Conservation (phyloP, 2,113 vertebrate species). For the Nycticorax nycticorax region DNA sequence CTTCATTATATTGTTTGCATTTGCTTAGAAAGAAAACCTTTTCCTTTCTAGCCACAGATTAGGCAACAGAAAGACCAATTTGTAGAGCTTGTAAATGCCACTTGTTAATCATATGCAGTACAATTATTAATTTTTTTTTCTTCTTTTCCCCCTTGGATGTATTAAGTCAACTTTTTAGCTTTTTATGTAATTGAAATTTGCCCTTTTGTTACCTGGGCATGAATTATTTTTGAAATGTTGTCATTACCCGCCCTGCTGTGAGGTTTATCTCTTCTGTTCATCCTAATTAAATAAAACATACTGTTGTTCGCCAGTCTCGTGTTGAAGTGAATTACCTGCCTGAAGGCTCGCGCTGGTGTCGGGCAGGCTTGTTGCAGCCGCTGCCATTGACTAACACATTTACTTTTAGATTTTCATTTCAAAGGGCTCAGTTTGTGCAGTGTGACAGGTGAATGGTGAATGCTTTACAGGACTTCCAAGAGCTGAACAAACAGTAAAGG, state of each 20-base stretch:
- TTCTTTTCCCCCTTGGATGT: background rate
- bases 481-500: constrained; percentile 62
- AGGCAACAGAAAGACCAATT: constrained; percentile 50
- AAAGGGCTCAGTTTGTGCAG: constrained; percentile 56
- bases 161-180: constrained; percentile 55
- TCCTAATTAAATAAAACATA: constrained; percentile 80
- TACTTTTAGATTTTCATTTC: constrained; percentile 64
- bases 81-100: constrained; percentile 53
- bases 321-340: constrained; percentile 71
- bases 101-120: constrained; percentile 30
- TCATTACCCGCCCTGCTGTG: constrained; percentile 71
- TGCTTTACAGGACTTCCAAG: constrained; percentile 59
- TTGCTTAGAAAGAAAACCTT: constrained; percentile 1
- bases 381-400: constrained; percentile 10
- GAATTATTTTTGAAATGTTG: constrained; percentile 75
- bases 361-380: constrained; percentile 1
- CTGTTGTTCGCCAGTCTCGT: constrained; percentile 60
- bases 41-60: background rate
- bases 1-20: background rate
- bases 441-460: constrained; percentile 56
- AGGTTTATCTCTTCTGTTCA: constrained; percentile 78
- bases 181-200: constrained; percentile 76
- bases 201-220: constrained; percentile 74
- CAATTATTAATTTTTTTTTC: background rate
- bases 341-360: constrained; percentile 50